Evolutionary conservation across 2,113 vertebrate genomes (phyloP).

Genomic region (Macaca fascicularis): T2T-MFA8v1.1 NC_088380.1:71238001-71238500

Average conservation of each 20-base stretch:
- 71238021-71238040: too few relatives aligned
- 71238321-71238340: neutral
- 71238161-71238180: too few relatives aligned
- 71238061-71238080: too few relatives aligned
- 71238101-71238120: too few relatives aligned
- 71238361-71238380: neutral
- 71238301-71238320: neutral
- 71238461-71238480: neutral
- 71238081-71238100: too few relatives aligned
- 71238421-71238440: neutral
- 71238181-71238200: too few relatives aligned
- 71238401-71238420: neutral
- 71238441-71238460: neutral
- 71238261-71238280: neutral
- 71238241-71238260: neutral
- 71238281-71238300: neutral
- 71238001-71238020: too few relatives aligned
- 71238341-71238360: conserved; percentile 6
- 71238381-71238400: neutral
- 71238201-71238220: neutral
- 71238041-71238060: too few relatives aligned
- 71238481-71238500: neutral
- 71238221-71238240: neutral
- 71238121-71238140: too few relatives aligned
- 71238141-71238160: too few relatives aligned